These are phyloP conservation scores for Lepidochitona cinerea DNA, from an alignment of 2,888 invertebrate genomes.

Conservation along the genomic window DNA sequence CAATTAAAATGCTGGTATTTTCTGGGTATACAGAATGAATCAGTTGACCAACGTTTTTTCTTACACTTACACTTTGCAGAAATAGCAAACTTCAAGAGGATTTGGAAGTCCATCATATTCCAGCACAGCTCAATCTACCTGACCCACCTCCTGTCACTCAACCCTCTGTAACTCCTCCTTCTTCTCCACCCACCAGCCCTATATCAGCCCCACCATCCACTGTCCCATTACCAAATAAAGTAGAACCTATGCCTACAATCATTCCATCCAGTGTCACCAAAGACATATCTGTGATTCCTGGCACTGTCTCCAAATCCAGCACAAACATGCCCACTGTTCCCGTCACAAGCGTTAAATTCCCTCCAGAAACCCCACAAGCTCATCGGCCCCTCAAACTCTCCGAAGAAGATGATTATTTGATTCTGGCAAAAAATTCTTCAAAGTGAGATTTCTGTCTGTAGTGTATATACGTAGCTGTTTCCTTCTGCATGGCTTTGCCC, in stretches of 20 bases:
- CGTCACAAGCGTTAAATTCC: background rate
- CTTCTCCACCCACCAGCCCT: background rate
- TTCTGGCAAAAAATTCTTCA: background rate
- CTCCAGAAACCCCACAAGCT: background rate
- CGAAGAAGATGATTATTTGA: background rate
- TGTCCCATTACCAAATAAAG: too few species aligned
- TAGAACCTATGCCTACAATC: too few species aligned
- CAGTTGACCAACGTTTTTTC: too few species aligned
- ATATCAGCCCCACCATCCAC: too few species aligned
- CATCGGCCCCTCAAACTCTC: background rate
- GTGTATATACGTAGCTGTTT: background rate
- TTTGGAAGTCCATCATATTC: background rate
- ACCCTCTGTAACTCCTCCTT: background rate
- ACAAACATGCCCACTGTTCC: background rate
- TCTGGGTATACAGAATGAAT: too few species aligned
- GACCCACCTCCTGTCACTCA: background rate
- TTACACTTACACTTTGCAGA: too few species aligned
- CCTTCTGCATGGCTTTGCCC: background rate
- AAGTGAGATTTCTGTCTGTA: background rate
- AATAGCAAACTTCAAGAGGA: background rate
- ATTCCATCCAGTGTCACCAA: too few species aligned
- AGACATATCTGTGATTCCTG: background rate
- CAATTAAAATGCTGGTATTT: too few species aligned
- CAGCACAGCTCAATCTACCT: background rate
- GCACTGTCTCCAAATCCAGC: background rate